Percentiles rank a stretch among this genome's conserved stretches.
Conservation (phyloP, 2,113 vertebrate genomes). For the Gavialis gangeticus region DNA sequence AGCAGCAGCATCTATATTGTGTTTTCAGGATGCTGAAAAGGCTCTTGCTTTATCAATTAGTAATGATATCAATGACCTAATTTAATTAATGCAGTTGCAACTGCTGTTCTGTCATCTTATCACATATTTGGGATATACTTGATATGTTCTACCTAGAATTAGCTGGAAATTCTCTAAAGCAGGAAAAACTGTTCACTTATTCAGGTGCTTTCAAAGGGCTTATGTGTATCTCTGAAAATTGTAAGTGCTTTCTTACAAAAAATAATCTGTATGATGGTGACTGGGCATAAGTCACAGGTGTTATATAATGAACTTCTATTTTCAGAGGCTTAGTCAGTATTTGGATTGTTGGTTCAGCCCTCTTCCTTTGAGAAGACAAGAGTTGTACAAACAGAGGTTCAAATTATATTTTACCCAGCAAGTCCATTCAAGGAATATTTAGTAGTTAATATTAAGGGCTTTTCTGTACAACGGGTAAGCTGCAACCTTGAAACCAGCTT, state of each 20-base stretch:
- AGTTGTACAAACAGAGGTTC: not conserved
- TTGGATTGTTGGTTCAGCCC: not conserved
- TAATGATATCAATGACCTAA: slow-evolving; percentile 40
- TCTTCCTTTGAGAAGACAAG: not conserved
- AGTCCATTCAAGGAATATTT: not conserved
- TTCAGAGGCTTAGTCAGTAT: not conserved
- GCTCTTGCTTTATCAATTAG: slow-evolving; percentile 27
- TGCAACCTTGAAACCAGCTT: not conserved
- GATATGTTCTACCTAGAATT: not conserved
- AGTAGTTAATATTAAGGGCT: not conserved
- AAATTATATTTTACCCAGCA: not conserved
- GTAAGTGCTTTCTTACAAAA: not conserved
- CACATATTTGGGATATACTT: not conserved
- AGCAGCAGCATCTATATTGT: not conserved
- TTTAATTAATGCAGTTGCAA: slow-evolving; percentile 11
- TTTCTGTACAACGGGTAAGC: not conserved
- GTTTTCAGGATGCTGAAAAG: not conserved
- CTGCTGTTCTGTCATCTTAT: not conserved
- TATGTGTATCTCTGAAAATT: not conserved
- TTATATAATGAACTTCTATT: not conserved
- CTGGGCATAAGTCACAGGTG: not conserved
- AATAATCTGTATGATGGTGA: not conserved
- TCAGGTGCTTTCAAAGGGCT: not conserved
- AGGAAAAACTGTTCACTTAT: not conserved
- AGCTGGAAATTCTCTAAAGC: not conserved